Evolutionary conservation across 2,113 vertebrate genomes (phyloP), one percentile per base, ranked within the genome.

Genomic region (Pterocles gutturalis): DNA sequence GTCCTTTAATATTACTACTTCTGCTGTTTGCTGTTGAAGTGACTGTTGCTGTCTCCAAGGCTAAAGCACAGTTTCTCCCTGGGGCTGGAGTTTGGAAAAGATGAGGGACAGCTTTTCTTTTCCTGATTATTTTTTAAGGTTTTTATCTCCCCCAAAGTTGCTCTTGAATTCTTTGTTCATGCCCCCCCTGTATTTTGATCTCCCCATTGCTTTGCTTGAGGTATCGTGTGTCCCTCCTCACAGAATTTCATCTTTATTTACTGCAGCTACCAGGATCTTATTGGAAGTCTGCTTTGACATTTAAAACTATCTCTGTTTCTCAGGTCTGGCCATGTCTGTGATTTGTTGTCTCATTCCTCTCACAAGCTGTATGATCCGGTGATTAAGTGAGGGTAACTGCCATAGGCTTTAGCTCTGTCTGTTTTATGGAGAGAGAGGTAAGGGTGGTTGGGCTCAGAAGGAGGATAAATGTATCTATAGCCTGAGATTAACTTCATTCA

Each of bases 321-420:
- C 76, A 25, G 13, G 11, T 19, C 38, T 73, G 78, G 43, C 49
- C 5, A 3, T 79, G 38, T 81, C 66, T 80, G 64, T 89, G 69
- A 92, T 91, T 94, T 93, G 73, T 64, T 91, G 77, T 72, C 69
- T 38, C 38, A 84, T 75, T 93, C 34, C 38, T 90, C 73, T 87
- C 29, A 55, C 48, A 49, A 36, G 45, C 45, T 89, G 78, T 57
- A 43, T 48, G 64, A 82, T 72, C 38, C 45, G 54, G 54, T 55
- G 90, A 83, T 86, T 55, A 91, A 78, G 49, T 34, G 60, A 84
- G 70, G 65, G 38, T 45, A 82, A 82, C 31, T 22, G 49, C 65
- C 4, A 11, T 25, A 82, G 60, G 38, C 43, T 87, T 75, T 72
- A 64, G 36, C 55, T 93, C 36, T n/a, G 38, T 62, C 19, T 61